Conservation (phyloP, 2,888 invertebrate species). For the Chalcis sispes region DNA sequence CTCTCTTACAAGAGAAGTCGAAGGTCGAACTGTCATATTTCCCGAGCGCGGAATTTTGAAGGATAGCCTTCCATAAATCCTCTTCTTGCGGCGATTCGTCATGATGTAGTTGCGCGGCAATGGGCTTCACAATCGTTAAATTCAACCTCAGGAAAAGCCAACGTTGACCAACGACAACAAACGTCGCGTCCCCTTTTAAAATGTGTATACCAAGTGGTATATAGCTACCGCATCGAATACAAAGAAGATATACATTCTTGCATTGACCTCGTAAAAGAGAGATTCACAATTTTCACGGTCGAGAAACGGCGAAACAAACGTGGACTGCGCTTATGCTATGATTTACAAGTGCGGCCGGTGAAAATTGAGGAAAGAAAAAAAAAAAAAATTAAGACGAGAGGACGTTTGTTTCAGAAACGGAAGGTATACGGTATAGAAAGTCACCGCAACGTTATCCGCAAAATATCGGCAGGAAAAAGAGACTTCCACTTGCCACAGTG, state of each 20-base stretch:
- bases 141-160: constrained; percentile 23
- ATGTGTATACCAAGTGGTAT: too few relatives aligned
- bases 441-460: constrained; percentile 25
- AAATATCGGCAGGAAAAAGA: not conserved
- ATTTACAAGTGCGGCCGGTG: constrained; percentile 43
- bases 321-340: constrained; percentile 7
- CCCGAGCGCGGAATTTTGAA: too few relatives aligned
- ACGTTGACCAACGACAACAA: constrained; percentile 17
- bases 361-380: not conserved
- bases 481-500: not conserved
- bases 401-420: not conserved
- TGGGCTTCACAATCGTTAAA: not conserved
- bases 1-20: too few relatives aligned
- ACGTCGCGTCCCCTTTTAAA: too few relatives aligned
- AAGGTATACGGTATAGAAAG: not conserved
- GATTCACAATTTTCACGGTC: too few relatives aligned
- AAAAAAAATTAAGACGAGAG: not conserved
- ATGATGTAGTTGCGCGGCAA: too few relatives aligned
- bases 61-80: constrained; percentile 37
- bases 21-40: not conserved
- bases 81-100: not conserved
- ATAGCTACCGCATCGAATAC: too few relatives aligned
- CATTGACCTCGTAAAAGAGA: too few relatives aligned
- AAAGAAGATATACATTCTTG: too few relatives aligned
- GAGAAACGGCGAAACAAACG: too few relatives aligned